Conservation (phyloP, 2,797 vertebrate species). For the Bradypodion ventrale region DNA sequence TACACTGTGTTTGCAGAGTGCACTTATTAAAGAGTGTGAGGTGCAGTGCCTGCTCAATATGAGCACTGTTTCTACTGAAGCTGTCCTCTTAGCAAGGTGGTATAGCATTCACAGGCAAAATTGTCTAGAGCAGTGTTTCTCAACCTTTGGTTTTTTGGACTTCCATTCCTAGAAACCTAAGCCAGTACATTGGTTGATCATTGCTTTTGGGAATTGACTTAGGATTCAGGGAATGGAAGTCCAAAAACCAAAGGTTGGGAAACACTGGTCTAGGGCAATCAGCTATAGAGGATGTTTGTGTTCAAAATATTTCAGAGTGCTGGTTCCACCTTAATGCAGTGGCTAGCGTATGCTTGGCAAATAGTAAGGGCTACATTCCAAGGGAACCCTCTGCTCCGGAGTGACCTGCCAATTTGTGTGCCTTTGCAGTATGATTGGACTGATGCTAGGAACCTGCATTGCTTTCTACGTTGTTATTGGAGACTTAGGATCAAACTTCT, state of each 20-base stretch:
- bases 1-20: background rate
- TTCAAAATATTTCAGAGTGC: background rate
- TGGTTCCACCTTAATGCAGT: background rate
- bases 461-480: constrained; percentile 99
- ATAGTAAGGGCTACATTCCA: background rate
- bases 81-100: background rate
- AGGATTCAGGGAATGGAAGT: too few relatives aligned
- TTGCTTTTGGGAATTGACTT: too few relatives aligned
- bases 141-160: too few relatives aligned
- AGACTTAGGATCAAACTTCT: constrained; percentile 94
- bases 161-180: too few relatives aligned
- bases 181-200: too few relatives aligned
- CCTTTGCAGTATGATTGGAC: constrained; percentile 89
- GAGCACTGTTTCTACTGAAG: constrained; percentile 4
- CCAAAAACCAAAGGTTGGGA: too few relatives aligned
- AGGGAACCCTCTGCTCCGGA: background rate
- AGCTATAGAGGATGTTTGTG: fast-evolving
- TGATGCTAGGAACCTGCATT: constrained; percentile 98
- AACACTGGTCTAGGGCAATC: background rate
- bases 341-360: background rate
- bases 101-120: background rate
- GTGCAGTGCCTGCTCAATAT: fast-evolving
- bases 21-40: background rate
- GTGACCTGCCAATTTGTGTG: fast-evolving
- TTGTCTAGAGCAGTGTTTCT: too few relatives aligned